Base-by-base conservation (phyloP, 2,113 vertebrate genomes). In the Megaceryle maxima region DNA sequence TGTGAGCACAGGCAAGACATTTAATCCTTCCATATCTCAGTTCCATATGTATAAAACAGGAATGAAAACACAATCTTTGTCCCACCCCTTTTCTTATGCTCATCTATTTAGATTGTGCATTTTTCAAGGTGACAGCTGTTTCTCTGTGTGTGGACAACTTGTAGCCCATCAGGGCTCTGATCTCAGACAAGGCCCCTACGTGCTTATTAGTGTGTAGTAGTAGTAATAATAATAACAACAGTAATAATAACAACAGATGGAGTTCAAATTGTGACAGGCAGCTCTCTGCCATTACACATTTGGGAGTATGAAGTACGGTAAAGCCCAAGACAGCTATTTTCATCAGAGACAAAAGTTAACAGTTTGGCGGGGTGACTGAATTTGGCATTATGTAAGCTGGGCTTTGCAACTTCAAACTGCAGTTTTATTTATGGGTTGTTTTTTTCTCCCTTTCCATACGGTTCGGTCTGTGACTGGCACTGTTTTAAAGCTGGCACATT, bases 1-100 rank as follows among this genome's bases (percentile, higher is more conserved):
- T 95, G 83, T 92, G 88, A 94, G 88, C 77, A 68, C 80, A 89
- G 92, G 69, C 93, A 93, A 82, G 91, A 76, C 74, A 91, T 95
- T 80, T 94, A 96, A 96, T 97, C 93, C 90, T n/a, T 87, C 57
- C 5, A 1, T 94, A 88, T 94, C 96, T 94, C 83, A 24, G 57
- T 16, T 95, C 90, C 83, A 28, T 88, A 69, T 91, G 83, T 95
- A 66, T 89, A 93, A 93, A 93, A 87, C 74, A 82, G 87, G 73
- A 88, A 94, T 88, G 88, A 84, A 94, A 96, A 96, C 51, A 60
- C 1, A 1, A 57, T 74, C 77, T 69, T 69, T 56, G 60, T 62
- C 31, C 80, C 80, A 75, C 74, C 60, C 83, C 76, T 51, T 60
- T 80, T 92, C 53, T 88, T 88, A 17, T 33, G 35, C 88, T 90